phyloP scores from a whole-genome alignment of 1,140 invertebrate species.

The Helicorthomorpha holstii region DNA sequence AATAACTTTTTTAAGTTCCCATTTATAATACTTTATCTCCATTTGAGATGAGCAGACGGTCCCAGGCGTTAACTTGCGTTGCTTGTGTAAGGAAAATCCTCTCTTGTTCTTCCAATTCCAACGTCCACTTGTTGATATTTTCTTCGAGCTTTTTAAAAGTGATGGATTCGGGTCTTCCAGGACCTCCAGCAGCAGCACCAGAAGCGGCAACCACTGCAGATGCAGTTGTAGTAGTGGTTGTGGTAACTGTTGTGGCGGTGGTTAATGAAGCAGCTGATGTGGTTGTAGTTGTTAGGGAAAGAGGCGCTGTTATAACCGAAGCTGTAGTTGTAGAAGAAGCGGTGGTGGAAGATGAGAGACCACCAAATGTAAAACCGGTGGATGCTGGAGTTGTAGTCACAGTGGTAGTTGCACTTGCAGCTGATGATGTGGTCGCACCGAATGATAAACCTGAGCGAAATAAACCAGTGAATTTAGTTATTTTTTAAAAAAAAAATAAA shows the following conservation, averaged over 20 bases:
- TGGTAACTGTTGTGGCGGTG: background rate
- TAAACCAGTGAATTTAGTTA: too few species aligned
- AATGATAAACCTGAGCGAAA: too few species aligned
- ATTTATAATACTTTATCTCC: slow-evolving; percentile 53
- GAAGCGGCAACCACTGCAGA: background rate
- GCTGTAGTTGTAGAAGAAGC: background rate
- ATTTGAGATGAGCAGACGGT: slow-evolving; percentile 71
- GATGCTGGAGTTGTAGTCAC: background rate
- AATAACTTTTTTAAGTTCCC: background rate
- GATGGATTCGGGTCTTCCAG: slow-evolving; percentile 28
- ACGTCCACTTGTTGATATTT: slow-evolving; percentile 86
- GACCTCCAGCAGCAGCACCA: background rate
- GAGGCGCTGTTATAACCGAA: background rate
- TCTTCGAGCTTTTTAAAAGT: slow-evolving; percentile 82
- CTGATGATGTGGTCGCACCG: background rate
- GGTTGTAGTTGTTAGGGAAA: background rate
- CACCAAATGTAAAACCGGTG: background rate
- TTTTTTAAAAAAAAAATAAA: too few species aligned
- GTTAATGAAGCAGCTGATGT: background rate
- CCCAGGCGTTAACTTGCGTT: slow-evolving; percentile 87
- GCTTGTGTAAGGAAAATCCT: slow-evolving; percentile 85
- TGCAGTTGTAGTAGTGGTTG: background rate
- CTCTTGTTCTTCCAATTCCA: slow-evolving; percentile 84
- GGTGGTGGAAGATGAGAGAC: background rate
- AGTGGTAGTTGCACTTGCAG: background rate